Evolutionary conservation across 2,113 vertebrate genomes (phyloP).

Genomic region (Alexandromys fortis): DNA sequence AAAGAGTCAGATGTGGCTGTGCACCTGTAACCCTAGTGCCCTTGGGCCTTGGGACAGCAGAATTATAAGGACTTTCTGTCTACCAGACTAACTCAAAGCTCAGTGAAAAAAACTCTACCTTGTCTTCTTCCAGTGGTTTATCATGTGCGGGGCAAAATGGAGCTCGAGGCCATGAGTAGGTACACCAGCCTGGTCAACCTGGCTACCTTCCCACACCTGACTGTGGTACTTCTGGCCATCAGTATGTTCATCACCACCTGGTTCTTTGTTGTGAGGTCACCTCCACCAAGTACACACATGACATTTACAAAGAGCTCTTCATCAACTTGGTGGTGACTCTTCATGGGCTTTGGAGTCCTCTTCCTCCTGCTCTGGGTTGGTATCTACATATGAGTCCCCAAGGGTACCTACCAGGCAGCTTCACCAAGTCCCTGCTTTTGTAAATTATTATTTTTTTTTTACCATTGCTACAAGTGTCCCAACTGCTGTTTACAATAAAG

Average conservation of each 20-base stretch:
- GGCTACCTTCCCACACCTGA: conserved; percentile 97
- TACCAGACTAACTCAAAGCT: too few species aligned
- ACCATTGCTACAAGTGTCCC: conserved; percentile 3
- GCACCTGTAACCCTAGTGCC: not conserved
- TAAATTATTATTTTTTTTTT: conserved; percentile 72
- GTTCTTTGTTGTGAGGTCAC: conserved; percentile 99
- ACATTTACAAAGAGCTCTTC: conserved; percentile 98
- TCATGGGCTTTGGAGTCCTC: conserved; percentile 98
- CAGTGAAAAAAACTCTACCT: too few species aligned
- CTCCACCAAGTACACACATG: conserved; percentile 98
- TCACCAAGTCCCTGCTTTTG: conserved; percentile 60
- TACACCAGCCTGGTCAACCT: conserved; percentile 99
- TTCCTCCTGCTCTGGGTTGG: conserved; percentile 98
- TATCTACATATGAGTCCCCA: conserved; percentile 92
- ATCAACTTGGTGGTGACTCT: conserved; percentile 97
- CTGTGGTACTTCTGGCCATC: conserved; percentile 96
- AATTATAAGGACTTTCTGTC: not conserved
- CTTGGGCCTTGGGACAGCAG: not conserved
- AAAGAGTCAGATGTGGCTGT: not conserved
- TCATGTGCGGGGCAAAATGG: conserved; percentile 75
- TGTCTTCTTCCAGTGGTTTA: too few species aligned
- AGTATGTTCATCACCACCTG: conserved; percentile 99
- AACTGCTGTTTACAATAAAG: conserved; percentile 72
- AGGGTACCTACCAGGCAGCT: conserved; percentile 17
- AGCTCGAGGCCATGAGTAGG: conserved; percentile 98